Base-by-base conservation (phyloP, 2,797 vertebrate species). In the Scomberomorus guttatus region DNA sequence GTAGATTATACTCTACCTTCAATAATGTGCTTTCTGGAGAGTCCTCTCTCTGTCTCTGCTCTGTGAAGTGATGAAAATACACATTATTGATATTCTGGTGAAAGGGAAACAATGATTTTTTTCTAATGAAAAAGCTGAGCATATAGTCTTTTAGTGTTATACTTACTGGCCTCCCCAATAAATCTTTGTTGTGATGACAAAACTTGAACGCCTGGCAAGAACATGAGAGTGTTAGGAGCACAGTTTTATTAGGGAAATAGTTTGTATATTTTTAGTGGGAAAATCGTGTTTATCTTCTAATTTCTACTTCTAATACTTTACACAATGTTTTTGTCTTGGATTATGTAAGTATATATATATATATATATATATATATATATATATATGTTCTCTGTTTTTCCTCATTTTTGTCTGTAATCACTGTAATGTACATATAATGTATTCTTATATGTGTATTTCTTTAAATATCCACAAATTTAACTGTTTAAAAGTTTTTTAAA, bases 101-200 rank as follows among this genome's bases (percentile, higher is more conserved):
- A 42, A 13, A 42, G 39, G 13, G 39, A 42, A 42, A 42, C 39
- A 42, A 42, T 3, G 39, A 42, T 3, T 13, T 42, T 13, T 3
- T 13, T 42, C 4, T 4, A 13, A 50, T 20, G 17, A 20, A 50
- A 20, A 20, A 8, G 4, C 6, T 20, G 46, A 20, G 1, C 22
- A 22, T 12, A n/a, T 55, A 13, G 12, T 70, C 0, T 42, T 29
- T 77, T 20, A 27, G 18, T 20, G 32, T 37, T 55, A 22, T 71
- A 97, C 97, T 97, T 93, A 98, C 97, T 97, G 96, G 93, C 97
- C 97, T 88, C 97, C 97, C 97, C 97, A 96, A 80, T 97, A 98
- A 89, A 98, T 97, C 88, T 98, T 98, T 77, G 97, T 98, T 32
- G 97, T 98, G 88, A 98, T 93, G 44, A 98, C 96, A 72, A 97